Percentiles rank a stretch among this genome's conserved stretches.
These are phyloP conservation scores for Gouania willdenowi DNA, from an alignment of 2,797 vertebrate genomes.

Conservation along the genomic window DNA sequence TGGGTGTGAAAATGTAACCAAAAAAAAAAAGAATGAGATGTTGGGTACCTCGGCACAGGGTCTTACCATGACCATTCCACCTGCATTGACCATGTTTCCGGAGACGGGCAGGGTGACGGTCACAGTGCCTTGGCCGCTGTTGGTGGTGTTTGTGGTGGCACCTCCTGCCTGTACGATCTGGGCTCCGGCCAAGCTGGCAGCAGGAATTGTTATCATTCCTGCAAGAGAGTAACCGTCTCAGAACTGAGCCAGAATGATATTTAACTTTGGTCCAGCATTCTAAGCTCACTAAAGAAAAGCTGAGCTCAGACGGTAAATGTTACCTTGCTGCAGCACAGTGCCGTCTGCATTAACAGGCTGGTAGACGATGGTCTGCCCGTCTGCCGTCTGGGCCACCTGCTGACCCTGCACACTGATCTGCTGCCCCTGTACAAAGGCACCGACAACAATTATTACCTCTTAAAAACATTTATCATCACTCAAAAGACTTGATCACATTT, in stretches of 20 bases:
- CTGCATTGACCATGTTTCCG: constrained; percentile 97
- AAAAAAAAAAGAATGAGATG: constrained; percentile 37
- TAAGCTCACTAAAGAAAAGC: constrained; percentile 10
- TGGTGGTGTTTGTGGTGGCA: constrained; percentile 91
- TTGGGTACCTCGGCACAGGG: constrained; percentile 65
- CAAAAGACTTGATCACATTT: too few relatives aligned
- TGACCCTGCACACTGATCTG: constrained; percentile 97
- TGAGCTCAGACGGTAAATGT: not conserved
- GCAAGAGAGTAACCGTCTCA: constrained; percentile 50
- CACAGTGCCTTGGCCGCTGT: constrained; percentile 94
- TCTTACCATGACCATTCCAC: constrained; percentile 98
- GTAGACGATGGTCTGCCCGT: constrained; percentile 98
- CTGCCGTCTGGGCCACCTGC: constrained; percentile 96
- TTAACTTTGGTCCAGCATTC: not conserved
- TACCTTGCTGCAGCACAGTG: constrained; percentile 96
- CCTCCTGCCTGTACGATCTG: constrained; percentile 92
- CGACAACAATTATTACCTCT: too few relatives aligned
- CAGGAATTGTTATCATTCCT: constrained; percentile 99
- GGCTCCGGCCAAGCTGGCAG: constrained; percentile 92
- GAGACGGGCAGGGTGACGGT: constrained; percentile 91
- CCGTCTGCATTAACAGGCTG: constrained; percentile 98
- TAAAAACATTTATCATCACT: too few relatives aligned
- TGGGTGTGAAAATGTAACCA: too few relatives aligned
- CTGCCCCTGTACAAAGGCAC: constrained; percentile 79
- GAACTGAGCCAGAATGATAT: constrained; percentile 2